phyloP scores from a whole-genome alignment of 1,140 invertebrate genomes.

The Pseudomyrmex sp. region DNA sequence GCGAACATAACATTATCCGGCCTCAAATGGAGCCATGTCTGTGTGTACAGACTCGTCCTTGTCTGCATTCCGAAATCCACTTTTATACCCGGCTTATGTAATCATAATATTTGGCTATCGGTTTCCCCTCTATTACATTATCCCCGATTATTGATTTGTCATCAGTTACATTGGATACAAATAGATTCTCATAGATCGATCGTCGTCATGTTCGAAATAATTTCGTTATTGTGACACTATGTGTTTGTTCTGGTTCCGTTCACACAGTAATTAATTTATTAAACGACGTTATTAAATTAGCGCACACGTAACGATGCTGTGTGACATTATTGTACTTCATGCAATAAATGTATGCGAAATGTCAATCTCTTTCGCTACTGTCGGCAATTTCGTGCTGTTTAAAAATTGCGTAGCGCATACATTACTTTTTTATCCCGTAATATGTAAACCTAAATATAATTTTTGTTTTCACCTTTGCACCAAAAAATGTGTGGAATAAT shows the following conservation, averaged over 20 bases:
- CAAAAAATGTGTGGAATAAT: too few species aligned
- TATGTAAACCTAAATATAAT: too few species aligned
- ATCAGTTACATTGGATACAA: conserved; percentile 9
- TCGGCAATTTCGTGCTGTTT: background rate
- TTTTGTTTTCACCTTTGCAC: too few species aligned
- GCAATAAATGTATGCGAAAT: background rate
- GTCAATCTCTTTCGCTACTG: too few species aligned
- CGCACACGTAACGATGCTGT: background rate
- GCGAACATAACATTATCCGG: background rate
- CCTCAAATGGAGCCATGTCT: conserved; percentile 1
- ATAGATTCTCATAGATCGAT: conserved; percentile 11
- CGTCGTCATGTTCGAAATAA: conserved; percentile 6
- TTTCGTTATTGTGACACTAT: conserved; percentile 17
- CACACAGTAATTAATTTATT: conserved; percentile 25
- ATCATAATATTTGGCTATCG: conserved; percentile 47
- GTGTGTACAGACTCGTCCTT: background rate
- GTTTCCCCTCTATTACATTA: conserved; percentile 3
- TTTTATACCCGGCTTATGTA: conserved; percentile 14
- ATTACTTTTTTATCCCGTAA: too few species aligned
- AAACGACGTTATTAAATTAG: conserved; percentile 20
- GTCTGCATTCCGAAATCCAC: conserved; percentile 32
- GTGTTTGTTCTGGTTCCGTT: too few species aligned
- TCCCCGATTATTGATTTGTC: conserved; percentile 16
- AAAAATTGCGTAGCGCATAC: background rate
- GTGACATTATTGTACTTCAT: background rate